Percentiles rank a stretch among this genome's conserved stretches.
Conservation (phyloP, 1,140 invertebrate species). For the Dendrolimus kikuchii region DNA sequence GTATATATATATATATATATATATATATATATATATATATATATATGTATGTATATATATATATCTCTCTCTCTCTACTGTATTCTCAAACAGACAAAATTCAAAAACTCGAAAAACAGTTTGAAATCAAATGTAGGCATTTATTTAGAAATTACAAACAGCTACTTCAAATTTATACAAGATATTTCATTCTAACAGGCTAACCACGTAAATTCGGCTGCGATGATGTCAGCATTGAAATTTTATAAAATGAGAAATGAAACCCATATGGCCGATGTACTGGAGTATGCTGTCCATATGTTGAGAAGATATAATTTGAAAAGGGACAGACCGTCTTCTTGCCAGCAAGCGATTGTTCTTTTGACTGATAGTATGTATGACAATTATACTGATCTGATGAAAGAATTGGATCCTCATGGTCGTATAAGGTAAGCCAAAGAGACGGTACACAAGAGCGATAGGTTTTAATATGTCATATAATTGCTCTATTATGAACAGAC, state of each 20-base stretch:
- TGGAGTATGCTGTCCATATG: constrained; percentile 86
- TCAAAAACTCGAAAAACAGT: no score
- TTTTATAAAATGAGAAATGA: constrained; percentile 82
- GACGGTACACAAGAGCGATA: no score
- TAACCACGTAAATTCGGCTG: constrained; percentile 85
- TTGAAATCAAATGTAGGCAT: no score
- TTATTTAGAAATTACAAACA: no score
- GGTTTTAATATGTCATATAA: no score
- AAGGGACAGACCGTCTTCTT: constrained; percentile 29
- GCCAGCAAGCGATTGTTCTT: constrained; percentile 56
- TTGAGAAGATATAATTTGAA: constrained; percentile 53
- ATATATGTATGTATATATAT: no score
- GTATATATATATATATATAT: no score
- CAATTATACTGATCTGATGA: constrained; percentile 41
- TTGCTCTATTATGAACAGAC: no score
- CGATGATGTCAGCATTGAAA: constrained; percentile 80
- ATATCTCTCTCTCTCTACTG: no score
- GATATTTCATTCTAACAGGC: constrained; percentile 72
- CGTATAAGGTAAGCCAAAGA: constrained; percentile 33
- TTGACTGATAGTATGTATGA: constrained; percentile 50
- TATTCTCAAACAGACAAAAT: no score
- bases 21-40: no score
- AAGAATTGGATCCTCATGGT: constrained; percentile 38
- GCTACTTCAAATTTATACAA: no score
- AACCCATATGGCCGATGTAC: constrained; percentile 87